Evolutionary conservation across 1,140 invertebrate genomes (phyloP).

Genomic region (Diabrotica virgifera): DNA sequence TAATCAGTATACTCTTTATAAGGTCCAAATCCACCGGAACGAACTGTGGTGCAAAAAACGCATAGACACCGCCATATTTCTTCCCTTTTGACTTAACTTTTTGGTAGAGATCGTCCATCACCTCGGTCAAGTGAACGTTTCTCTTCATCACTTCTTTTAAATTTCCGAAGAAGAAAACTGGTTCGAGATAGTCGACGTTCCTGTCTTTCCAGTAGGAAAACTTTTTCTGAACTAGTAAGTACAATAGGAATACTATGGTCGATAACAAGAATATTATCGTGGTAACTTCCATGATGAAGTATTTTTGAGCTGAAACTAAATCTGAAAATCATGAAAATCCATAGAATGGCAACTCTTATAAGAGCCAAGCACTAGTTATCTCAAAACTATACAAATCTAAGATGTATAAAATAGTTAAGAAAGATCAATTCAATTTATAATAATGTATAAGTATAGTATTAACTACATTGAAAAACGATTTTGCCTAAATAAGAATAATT

Average conservation of each 20-base stretch:
- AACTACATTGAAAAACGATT: too few relatives aligned
- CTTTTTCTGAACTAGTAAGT: slow-evolving; percentile 32
- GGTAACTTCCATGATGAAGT: too few relatives aligned
- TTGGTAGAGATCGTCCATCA: slow-evolving; percentile 31
- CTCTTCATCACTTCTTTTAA: slow-evolving; percentile 21
- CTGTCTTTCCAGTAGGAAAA: slow-evolving; percentile 47
- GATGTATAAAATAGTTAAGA: too few relatives aligned
- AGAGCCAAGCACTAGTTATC: too few relatives aligned
- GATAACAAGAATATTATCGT: too few relatives aligned
- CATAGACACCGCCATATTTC: slow-evolving; percentile 24
- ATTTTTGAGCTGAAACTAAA: too few relatives aligned
- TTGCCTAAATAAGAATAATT: too few relatives aligned
- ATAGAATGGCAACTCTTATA: too few relatives aligned
- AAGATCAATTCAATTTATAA: too few relatives aligned
- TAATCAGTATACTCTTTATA: slow-evolving; percentile 49
- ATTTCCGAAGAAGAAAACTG: slow-evolving; percentile 42
- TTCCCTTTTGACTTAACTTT: slow-evolving; percentile 33
- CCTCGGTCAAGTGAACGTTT: not conserved
- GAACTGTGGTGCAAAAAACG: slow-evolving; percentile 23
- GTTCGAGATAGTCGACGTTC: slow-evolving; percentile 45
- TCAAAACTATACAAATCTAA: too few relatives aligned
- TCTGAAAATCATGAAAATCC: too few relatives aligned
- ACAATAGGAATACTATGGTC: not conserved
- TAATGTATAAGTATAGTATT: too few relatives aligned
- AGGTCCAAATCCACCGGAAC: slow-evolving; percentile 50